These are phyloP conservation scores for Peromyscus melanophrys DNA, from an alignment of 2,797 vertebrate genomes.

Conservation along the genomic window DNA sequence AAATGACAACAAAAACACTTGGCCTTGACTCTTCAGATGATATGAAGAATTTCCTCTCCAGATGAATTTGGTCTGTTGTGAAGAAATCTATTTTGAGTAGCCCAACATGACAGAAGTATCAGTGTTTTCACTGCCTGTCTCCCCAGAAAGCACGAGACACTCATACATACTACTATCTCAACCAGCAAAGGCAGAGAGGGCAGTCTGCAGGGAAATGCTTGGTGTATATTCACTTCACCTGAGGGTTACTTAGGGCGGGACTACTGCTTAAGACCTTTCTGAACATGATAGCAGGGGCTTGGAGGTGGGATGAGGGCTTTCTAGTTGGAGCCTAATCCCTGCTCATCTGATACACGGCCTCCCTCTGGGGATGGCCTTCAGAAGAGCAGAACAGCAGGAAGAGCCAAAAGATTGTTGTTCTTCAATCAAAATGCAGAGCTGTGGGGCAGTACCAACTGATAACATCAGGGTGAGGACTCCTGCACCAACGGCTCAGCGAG, in stretches of 20 bases:
- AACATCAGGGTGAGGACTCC: neutral
- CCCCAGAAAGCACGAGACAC: neutral
- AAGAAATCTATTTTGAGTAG: neutral
- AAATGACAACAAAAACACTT: neutral
- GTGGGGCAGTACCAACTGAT: neutral
- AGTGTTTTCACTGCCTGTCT: neutral
- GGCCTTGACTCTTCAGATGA: neutral
- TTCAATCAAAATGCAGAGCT: neutral
- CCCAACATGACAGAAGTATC: neutral
- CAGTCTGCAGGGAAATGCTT: neutral
- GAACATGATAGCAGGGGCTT: neutral
- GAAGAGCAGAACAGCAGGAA: neutral
- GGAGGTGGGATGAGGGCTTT: neutral
- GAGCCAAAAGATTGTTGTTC: neutral
- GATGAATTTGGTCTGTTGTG: neutral
- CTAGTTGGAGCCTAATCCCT: neutral
- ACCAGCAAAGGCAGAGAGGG: neutral
- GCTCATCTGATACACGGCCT: neutral
- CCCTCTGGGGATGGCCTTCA: neutral
- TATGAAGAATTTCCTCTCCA: constrained; percentile 8
- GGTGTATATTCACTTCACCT: neutral
- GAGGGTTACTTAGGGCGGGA: neutral
- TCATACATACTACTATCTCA: neutral
- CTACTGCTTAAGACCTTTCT: neutral
- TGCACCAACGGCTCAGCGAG: neutral